Evolutionary conservation across 2,888 invertebrate species (phyloP), one percentile per base, ranked within the genome.

Genomic region (Acleris literana): DNA sequence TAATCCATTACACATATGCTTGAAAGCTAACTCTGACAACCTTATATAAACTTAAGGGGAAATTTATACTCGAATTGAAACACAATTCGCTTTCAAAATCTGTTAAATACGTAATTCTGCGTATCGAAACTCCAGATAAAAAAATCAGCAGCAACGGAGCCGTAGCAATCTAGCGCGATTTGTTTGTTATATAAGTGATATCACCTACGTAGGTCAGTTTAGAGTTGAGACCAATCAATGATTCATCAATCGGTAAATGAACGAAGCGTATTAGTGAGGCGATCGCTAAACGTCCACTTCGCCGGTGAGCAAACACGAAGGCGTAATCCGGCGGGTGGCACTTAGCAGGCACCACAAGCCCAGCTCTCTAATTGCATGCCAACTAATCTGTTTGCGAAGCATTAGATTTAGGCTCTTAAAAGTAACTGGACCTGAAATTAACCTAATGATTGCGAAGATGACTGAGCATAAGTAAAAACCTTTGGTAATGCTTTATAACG

Each of bases 261-360:
- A 84, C 83, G 85, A 83, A 87, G 85, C 79, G 85, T 82, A 88
- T 88, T 86, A 88, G 83, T 76, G 81, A 83, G 78, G 79, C 82
- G 84, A 84, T 87, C 80, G 80, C 83, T 86, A 84, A 86, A 83
- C 85, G 87, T 87, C 86, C 90, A 88, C 86, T 87, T 85, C 79
- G 82, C 73, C 82, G 82, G 83, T 80, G 83, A 79, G 86, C 79
- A 84, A 87, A 85, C 86, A 85, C 78, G 83, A 86, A 89, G 84
- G 85, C 88, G 84, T 90, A 91, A 91, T 92, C 92, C 87, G 84
- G 81, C 82, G 83, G 84, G 80, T 86, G 83, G 88, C 92, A 92
- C 92, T 91, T 89, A 91, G 84, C 75, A 81, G 75, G 80, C 79
- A 81, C 90, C 90, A 76, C 92, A 89, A 90, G 85, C 89, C 80